Percentiles rank a stretch among this genome's conserved stretches.
Conservation (phyloP, 2,888 invertebrate species). For the Busseola fusca region DNA sequence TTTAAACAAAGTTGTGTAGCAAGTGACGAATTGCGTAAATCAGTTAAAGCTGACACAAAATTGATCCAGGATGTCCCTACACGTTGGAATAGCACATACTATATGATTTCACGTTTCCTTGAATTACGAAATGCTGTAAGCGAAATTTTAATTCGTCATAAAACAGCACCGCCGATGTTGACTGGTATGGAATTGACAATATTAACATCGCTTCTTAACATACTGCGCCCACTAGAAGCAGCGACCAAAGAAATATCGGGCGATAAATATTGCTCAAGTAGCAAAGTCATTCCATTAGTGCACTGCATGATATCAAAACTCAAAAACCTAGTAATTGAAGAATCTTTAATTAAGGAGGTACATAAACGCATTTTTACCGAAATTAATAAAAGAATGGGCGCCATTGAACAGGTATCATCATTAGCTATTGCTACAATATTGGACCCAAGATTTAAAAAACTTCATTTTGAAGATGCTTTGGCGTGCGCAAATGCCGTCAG, state of each 20-base stretch:
- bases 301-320: too few species aligned
- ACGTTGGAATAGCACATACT: constrained; percentile 1
- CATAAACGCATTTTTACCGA: neutral
- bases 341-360: neutral
- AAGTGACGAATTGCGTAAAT: constrained; percentile 5
- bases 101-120: neutral
- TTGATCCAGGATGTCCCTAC: neutral
- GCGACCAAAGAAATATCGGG: too few species aligned
- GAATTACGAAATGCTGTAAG: constrained; percentile 8
- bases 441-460: neutral
- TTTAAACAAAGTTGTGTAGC: constrained; percentile 4
- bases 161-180: neutral
- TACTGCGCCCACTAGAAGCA: neutral
- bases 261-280: too few species aligned
- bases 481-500: neutral
- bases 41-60: constrained; percentile 3
- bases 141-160: constrained; percentile 3
- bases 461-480: neutral
- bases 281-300: too few species aligned
- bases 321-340: too few species aligned
- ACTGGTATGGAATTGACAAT: constrained; percentile 6
- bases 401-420: neutral
- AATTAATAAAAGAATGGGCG: neutral
- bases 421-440: constrained; percentile 2
- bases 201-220: neutral